Conservation (phyloP, 2,797 vertebrate genomes). For the Todus mexicanus region DNA sequence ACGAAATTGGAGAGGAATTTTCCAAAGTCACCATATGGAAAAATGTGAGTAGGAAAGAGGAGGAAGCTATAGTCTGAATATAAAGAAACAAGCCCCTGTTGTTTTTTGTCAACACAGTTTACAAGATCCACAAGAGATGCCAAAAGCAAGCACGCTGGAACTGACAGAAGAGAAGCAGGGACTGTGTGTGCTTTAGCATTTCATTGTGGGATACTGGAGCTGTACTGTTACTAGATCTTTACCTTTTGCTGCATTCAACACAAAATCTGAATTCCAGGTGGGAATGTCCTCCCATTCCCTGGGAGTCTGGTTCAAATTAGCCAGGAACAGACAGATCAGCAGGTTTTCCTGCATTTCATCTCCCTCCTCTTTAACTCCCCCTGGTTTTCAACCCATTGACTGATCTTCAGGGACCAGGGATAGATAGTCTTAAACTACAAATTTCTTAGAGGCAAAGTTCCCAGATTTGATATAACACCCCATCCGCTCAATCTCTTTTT, state of each 20-base stretch:
- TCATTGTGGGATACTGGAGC: background rate
- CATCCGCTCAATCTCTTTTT: background rate
- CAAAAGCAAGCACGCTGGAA: constrained; percentile 35
- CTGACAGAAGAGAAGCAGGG: background rate
- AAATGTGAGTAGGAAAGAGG: constrained; percentile 62
- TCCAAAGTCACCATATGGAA: constrained; percentile 71
- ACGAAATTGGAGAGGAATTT: constrained; percentile 68
- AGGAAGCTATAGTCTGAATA: constrained; percentile 42
- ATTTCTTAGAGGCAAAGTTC: background rate
- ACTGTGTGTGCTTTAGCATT: background rate
- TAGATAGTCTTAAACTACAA: background rate
- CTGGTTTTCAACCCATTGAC: background rate
- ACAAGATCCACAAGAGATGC: background rate
- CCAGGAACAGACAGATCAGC: background rate
- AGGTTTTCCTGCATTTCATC: background rate
- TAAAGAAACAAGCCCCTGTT: constrained; percentile 35
- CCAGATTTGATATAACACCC: background rate
- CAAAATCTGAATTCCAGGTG: constrained; percentile 5
- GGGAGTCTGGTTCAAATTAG: background rate
- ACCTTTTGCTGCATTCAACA: background rate
- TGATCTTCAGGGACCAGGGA: background rate
- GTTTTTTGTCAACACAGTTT: constrained; percentile 44
- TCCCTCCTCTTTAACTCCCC: background rate
- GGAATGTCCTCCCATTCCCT: background rate
- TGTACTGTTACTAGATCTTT: background rate